Evolutionary conservation across 2,888 invertebrate species (phyloP), one percentile per base, ranked within the genome.

Genomic region (Uropetala carovei): DNA sequence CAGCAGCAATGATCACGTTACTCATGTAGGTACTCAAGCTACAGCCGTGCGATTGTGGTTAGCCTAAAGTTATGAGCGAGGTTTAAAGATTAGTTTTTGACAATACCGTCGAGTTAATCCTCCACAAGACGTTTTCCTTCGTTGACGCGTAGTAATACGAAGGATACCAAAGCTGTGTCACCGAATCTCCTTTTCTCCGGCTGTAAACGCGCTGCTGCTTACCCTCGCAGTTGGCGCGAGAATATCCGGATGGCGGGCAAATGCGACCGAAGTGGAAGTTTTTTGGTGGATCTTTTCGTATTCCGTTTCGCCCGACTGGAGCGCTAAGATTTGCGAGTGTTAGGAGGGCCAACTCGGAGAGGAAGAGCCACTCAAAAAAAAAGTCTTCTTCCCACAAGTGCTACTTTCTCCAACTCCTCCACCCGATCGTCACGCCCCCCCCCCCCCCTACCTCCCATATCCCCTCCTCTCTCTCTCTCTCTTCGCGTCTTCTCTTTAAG

Each of bases 291-390:
- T 64, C 64, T 64, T 64, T 64, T 64, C 64, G 64, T 64, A 64
- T 14, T 64, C 14, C n/a, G 16, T 7, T 14, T 64, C 64, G 64
- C 16, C 43, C 43, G 43, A 43, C 43, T 43, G 22, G 68, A 68
- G 68, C 22, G 68, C 64, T 64, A 64, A 22, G 75, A 75, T 75
- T 75, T 27, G 27, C 75, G 22, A 75, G 75, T 27, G 27, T 22
- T 75, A 75, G 75, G 75, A 75, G 75, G 75, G 75, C 75, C 75
- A 75, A 75, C 75, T 75, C 22, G 11, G 75, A 75, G 27, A 64
- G 64, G 64, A 68, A 89, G 89, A 68, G 89, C 68, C 89, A 89
- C 89, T 89, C 68, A 64, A 43, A 59, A 89, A 85, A 43, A 43
- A 43, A 43, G 43, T 43, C 27, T 16, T 89, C 64, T 68, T 60